Evolutionary conservation across 2,888 invertebrate species (phyloP).

Genomic region (Eumerus sabulonum): DNA sequence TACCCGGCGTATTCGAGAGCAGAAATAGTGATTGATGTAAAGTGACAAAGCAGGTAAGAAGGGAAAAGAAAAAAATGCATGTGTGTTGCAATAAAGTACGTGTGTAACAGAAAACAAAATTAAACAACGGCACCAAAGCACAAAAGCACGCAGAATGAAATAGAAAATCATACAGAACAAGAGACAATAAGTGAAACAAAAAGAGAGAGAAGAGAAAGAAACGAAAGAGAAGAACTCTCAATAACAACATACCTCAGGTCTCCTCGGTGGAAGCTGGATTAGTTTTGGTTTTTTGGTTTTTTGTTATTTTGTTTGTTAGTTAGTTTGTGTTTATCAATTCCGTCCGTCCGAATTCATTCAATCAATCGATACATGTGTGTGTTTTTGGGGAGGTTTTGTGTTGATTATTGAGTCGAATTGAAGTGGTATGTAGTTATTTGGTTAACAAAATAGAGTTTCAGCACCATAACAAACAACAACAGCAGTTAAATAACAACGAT

Average conservation of each 20-base stretch:
- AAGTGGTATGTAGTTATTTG: constrained; percentile 66
- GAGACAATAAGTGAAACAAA: constrained; percentile 22
- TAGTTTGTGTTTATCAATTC: constrained; percentile 41
- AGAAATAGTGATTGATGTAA: no score
- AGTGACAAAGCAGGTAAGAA: no score
- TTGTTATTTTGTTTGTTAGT: constrained; percentile 37
- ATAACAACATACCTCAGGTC: constrained; percentile 90
- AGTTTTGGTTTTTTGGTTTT: constrained; percentile 48
- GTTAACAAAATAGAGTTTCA: constrained; percentile 59
- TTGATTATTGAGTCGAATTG: constrained; percentile 27
- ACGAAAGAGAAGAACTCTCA: constrained; percentile 68
- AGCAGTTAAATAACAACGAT: constrained; percentile 48
- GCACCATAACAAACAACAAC: constrained; percentile 61
- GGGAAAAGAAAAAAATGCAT: no score
- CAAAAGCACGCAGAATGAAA: no score
- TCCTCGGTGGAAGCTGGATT: constrained; percentile 89
- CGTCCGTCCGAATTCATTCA: constrained; percentile 6
- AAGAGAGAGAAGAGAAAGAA: constrained; percentile 47
- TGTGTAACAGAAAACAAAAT: no score
- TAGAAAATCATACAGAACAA: constrained; percentile 26
- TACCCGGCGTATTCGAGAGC: no score
- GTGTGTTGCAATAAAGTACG: no score
- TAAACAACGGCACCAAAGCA: no score
- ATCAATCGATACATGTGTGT: constrained; percentile 45
- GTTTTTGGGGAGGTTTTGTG: no score